phyloP scores from a whole-genome alignment of 2,888 invertebrate species.

The Halictus quadricinctus region DNA sequence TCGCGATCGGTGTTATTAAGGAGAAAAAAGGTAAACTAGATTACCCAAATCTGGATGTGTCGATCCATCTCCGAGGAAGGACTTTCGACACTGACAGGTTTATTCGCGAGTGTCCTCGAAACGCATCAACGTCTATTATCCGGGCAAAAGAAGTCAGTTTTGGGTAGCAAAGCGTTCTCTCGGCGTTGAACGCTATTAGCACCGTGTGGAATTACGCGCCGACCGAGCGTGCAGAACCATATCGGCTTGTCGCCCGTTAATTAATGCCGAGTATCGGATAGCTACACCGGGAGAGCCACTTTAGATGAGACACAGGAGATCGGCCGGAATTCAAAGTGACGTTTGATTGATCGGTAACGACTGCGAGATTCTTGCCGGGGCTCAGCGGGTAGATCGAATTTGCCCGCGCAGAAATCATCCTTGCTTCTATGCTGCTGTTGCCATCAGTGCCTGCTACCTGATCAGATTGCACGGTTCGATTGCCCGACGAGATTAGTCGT shows the following conservation, averaged over 20 bases:
- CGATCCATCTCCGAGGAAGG: too few species aligned
- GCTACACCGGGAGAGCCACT: slow-evolving; percentile 1
- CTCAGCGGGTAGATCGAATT: slow-evolving; percentile 29
- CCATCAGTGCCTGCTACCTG: background rate
- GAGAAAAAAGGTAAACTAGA: too few species aligned
- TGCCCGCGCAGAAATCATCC: slow-evolving; percentile 15
- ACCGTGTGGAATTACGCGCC: background rate
- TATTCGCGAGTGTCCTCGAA: background rate
- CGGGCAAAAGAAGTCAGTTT: background rate
- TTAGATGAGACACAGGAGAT: slow-evolving; percentile 31
- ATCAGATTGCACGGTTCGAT: slow-evolving; percentile 37
- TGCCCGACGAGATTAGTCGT: slow-evolving; percentile 30
- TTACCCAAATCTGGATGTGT: too few species aligned
- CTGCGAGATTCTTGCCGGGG: slow-evolving; percentile 19
- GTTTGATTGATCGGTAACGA: slow-evolving; percentile 54
- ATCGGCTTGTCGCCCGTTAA: slow-evolving; percentile 46
- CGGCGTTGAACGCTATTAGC: background rate
- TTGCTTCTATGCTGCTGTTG: background rate
- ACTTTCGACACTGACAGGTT: too few species aligned
- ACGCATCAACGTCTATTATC: background rate
- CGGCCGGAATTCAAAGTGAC: slow-evolving; percentile 35
- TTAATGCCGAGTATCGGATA: slow-evolving; percentile 40
- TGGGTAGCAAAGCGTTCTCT: background rate
- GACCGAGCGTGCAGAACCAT: background rate
- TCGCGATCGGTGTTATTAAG: too few species aligned